Percentiles rank a stretch among this genome's conserved stretches.
Evolutionary conservation across 2,797 vertebrate species (phyloP).

Genomic region (Anabacerthia variegaticeps): DNA sequence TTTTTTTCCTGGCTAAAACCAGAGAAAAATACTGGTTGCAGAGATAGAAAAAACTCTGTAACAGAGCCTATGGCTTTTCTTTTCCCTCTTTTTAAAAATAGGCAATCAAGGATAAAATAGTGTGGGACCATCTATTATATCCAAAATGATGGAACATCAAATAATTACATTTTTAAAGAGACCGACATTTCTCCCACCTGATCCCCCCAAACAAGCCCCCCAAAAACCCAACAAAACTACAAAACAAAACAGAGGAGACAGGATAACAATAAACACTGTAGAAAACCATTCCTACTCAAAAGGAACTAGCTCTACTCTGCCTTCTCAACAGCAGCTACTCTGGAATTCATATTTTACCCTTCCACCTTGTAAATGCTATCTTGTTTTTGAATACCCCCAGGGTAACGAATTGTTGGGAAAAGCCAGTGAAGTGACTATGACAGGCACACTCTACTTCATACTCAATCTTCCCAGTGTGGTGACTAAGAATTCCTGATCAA

Average conservation of each 20-base stretch:
- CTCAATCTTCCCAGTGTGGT: neutral
- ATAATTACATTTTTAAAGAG: neutral
- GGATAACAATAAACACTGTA: neutral
- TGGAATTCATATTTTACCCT: neutral
- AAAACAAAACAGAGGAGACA: neutral
- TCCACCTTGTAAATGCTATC: neutral
- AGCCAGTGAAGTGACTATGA: neutral
- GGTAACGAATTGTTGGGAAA: neutral
- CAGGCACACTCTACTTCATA: neutral
- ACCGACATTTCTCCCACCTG: neutral
- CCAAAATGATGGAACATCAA: neutral
- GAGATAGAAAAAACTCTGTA: neutral
- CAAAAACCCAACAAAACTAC: neutral
- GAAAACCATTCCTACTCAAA: neutral
- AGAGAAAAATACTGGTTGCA: neutral
- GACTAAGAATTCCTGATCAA: neutral
- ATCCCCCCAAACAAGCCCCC: too few species aligned
- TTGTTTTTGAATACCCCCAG: neutral
- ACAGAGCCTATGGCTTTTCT: neutral
- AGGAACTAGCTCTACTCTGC: neutral
- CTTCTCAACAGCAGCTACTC: neutral
- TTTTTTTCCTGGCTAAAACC: neutral
- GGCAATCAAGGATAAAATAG: neutral
- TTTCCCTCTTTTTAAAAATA: neutral
- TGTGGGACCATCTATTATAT: neutral